These are phyloP conservation scores for Hoplodrina blanda DNA, from an alignment of 2,888 invertebrate genomes.

Conservation along the genomic window DNA sequence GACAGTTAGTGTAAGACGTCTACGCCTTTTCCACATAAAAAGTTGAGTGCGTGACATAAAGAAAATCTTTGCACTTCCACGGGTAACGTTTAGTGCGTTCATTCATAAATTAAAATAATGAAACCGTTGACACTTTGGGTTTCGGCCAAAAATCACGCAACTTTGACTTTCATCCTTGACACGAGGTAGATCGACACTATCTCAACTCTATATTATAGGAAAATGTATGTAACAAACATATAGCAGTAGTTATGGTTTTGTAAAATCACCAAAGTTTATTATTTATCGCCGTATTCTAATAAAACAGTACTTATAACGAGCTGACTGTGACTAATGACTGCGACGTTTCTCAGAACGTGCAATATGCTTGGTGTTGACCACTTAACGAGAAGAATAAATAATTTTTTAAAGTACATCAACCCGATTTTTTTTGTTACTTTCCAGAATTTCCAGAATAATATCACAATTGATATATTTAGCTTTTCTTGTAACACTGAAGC, in stretches of 20 bases:
- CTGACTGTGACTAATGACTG: slow-evolving; percentile 53
- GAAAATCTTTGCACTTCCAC: slow-evolving; percentile 55
- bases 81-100: slow-evolving; percentile 66
- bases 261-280: slow-evolving; percentile 47
- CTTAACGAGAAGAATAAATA: slow-evolving; percentile 57
- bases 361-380: slow-evolving; percentile 52
- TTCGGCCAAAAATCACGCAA: slow-evolving; percentile 75
- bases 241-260: slow-evolving; percentile 50
- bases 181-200: slow-evolving; percentile 65
- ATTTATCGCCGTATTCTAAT: slow-evolving; percentile 51
- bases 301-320: slow-evolving; percentile 55
- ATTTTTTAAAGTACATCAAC: slow-evolving; percentile 42
- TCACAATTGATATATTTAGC: slow-evolving; percentile 49
- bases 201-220: slow-evolving; percentile 15
- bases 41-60: slow-evolving; percentile 52
- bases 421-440: slow-evolving; percentile 50
- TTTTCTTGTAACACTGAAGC: slow-evolving; percentile 46
- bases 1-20: slow-evolving; percentile 27
- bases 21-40: slow-evolving; percentile 53
- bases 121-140: slow-evolving; percentile 72
- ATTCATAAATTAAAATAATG: slow-evolving; percentile 78
- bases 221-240: slow-evolving; percentile 51
- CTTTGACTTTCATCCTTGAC: slow-evolving; percentile 79
- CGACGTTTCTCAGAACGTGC: slow-evolving; percentile 55
- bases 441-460: slow-evolving; percentile 55